phyloP scores from a whole-genome alignment of 2,888 invertebrate genomes.

The Siphlonurus alternatus region DNA sequence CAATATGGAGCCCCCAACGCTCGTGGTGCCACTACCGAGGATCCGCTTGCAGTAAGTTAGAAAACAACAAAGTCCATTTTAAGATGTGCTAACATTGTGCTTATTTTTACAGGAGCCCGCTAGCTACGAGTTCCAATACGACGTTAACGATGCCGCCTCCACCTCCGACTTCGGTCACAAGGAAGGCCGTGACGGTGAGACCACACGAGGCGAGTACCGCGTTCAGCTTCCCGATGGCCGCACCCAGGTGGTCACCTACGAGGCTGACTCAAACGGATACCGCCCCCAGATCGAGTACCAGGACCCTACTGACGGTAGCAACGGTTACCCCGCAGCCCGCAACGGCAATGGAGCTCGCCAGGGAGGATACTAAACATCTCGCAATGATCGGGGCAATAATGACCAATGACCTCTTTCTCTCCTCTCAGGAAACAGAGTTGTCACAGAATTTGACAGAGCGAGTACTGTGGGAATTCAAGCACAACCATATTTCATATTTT shows the following conservation, averaged over 20 bases:
- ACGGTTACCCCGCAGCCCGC: neutral
- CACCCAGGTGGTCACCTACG: constrained; percentile 44
- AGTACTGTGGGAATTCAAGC: too few relatives aligned
- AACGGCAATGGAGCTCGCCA: neutral
- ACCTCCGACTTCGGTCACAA: constrained; percentile 45
- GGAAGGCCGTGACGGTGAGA: constrained; percentile 44
- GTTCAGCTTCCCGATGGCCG: constrained; percentile 45
- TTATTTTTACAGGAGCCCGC: constrained; percentile 32
- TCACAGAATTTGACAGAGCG: too few relatives aligned
- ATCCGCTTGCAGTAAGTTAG: constrained; percentile 7
- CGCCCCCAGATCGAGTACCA: constrained; percentile 47
- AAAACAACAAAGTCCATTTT: neutral
- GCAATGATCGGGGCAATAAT: neutral
- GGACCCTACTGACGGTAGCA: constrained; percentile 17
- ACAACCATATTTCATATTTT: too few relatives aligned
- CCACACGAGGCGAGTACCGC: constrained; percentile 44
- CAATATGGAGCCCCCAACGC: constrained; percentile 28
- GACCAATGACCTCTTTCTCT: neutral
- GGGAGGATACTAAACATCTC: neutral
- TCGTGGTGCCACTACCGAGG: constrained; percentile 5
- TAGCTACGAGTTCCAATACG: constrained; percentile 46
- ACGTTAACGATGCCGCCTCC: constrained; percentile 38
- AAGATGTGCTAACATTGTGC: too few relatives aligned
- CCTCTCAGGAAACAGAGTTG: too few relatives aligned
- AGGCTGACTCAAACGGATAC: constrained; percentile 43